These are phyloP conservation scores for Lapara coniferarum DNA, from an alignment of 2,888 invertebrate genomes.

Conservation along the genomic window DNA sequence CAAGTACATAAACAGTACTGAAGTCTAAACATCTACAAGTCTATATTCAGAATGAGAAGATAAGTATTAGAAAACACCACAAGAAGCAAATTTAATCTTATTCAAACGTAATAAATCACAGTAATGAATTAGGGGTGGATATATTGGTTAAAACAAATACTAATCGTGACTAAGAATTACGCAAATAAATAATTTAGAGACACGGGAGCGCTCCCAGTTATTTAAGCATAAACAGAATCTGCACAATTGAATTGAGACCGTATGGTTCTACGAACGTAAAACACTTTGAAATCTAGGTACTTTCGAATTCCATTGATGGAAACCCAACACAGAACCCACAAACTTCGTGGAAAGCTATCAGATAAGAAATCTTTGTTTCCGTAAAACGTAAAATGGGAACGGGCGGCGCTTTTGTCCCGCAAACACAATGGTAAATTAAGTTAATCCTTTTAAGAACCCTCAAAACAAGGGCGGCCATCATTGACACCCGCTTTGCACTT, in stretches of 20 bases:
- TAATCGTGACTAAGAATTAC: no score
- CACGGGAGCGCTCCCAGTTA: not conserved
- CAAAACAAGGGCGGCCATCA: constrained; percentile 41
- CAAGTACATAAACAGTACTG: no score
- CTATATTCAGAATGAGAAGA: no score
- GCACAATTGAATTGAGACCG: not conserved
- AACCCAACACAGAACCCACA: constrained; percentile 24
- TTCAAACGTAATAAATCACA: no score
- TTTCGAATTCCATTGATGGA: constrained; percentile 20
- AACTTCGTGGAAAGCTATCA: constrained; percentile 45
- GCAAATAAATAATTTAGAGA: not conserved
- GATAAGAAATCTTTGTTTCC: constrained; percentile 50
- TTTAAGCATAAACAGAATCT: not conserved
- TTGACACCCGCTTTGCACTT: constrained; percentile 34
- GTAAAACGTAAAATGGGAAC: constrained; percentile 40
- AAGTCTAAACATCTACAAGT: no score
- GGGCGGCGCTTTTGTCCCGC: constrained; percentile 56
- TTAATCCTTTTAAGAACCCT: constrained; percentile 55
- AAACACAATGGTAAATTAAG: constrained; percentile 60
- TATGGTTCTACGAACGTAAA: constrained; percentile 4
- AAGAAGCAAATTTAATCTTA: no score
- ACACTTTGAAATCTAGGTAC: constrained; percentile 13
- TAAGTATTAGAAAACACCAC: no score
- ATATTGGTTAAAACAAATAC: no score
- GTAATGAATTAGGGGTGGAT: no score